Evolutionary conservation across 2,888 invertebrate genomes (phyloP), one percentile per base, ranked within the genome.

Genomic region (Tortrix viridana): DNA sequence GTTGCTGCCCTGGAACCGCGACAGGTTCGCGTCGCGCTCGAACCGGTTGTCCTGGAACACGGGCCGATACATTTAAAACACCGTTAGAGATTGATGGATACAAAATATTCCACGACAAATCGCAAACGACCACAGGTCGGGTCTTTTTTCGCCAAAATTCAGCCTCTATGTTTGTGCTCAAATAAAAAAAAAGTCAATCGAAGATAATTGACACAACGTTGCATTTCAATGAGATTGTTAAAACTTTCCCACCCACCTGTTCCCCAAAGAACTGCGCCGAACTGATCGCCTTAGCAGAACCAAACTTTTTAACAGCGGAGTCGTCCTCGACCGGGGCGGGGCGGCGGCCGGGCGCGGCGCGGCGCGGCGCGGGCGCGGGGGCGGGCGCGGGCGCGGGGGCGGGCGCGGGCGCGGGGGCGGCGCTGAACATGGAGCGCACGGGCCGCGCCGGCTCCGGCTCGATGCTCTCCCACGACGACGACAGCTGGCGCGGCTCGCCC

Each of bases 211-310:
- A n/a, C n/a, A n/a, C n/a, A n/a, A n/a, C n/a, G n/a, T n/a, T n/a
- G n/a, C n/a, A n/a, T n/a, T n/a, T n/a, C n/a, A n/a, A n/a, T n/a
- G n/a, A n/a, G n/a, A n/a, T n/a, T n/a, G n/a, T n/a, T n/a, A n/a
- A n/a, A n/a, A n/a, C n/a, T n/a, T n/a, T 52, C 67, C 5, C 1
- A 50, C 68, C 5, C 1, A 88, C 89, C 82, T 94, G 94, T 74
- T 96, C 96, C 6, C 96, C 96, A 85, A 99, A 99, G 93, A 95
- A 99, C 92, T 98, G 98, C 80, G 98, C 98, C 0, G 99, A 99
- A 64, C 99, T 99, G 79, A 99, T 99, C 14, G 98, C 97, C 88
- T 99, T 99, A 3, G 99, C 98, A 74, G 96, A 95, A 54, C 98
- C 99, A 85, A 99, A 99, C 92, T 99, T 99, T 89, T 97, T 97